phyloP scores from a whole-genome alignment of 1,140 invertebrate genomes.

The Samia ricini region DNA sequence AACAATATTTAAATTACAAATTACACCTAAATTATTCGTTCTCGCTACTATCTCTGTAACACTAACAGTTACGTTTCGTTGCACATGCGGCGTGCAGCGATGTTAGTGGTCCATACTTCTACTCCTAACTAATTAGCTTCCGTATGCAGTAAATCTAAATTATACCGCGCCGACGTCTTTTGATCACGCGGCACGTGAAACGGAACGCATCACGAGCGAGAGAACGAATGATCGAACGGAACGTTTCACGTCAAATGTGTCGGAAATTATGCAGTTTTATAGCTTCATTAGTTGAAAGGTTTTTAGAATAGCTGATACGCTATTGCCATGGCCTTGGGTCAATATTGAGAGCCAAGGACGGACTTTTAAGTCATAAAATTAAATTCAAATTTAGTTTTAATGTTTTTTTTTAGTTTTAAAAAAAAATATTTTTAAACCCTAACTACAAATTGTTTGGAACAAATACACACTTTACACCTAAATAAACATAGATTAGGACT shows the following conservation, averaged over 20 bases:
- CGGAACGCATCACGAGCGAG: conserved; percentile 49
- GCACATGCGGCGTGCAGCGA: conserved; percentile 40
- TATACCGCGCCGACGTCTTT: conserved; percentile 56
- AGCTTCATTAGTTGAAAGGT: conserved; percentile 20
- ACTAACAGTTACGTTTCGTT: conserved; percentile 33
- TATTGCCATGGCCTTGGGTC: not conserved
- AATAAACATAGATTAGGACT: no score
- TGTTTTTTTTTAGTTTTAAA: not conserved
- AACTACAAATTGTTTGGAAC: no score
- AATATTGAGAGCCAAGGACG: not conserved
- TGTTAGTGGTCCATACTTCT: conserved; percentile 40
- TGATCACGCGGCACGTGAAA: conserved; percentile 57
- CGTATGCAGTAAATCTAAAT: conserved; percentile 65
- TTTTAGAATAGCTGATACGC: not conserved
- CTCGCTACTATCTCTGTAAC: not conserved
- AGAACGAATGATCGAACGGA: conserved; percentile 28
- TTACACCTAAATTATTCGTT: no score
- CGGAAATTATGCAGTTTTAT: conserved; percentile 36
- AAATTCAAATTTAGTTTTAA: not conserved
- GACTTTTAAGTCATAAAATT: not conserved
- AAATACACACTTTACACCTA: no score
- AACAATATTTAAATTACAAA: no score
- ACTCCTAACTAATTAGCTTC: conserved; percentile 66
- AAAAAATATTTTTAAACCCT: no score
- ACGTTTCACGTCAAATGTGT: conserved; percentile 59